Conservation (phyloP, 2,113 vertebrate genomes). For the Tapirus terrestris region DNA sequence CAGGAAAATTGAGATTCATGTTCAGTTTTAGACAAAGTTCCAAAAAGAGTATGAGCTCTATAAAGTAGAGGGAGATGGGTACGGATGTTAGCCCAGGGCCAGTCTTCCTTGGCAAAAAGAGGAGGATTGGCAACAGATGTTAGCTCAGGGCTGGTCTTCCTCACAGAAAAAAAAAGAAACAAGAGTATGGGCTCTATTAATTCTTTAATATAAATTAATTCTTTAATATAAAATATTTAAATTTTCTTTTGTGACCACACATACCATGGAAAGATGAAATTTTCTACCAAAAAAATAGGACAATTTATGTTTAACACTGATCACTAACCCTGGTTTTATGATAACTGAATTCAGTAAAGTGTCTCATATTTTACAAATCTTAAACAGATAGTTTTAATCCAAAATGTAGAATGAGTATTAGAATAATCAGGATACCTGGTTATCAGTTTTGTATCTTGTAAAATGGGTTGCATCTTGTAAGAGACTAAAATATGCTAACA, state of each 20-base stretch:
- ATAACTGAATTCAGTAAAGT: background rate
- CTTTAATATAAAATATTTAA: background rate
- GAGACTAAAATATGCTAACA: background rate
- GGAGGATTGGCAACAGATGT: too few relatives aligned
- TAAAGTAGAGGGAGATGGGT: too few relatives aligned
- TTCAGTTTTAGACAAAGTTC: background rate
- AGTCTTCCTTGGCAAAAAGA: too few relatives aligned
- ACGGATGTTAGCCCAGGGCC: too few relatives aligned
- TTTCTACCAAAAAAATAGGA: background rate
- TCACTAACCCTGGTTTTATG: background rate
- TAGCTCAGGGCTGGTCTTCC: too few relatives aligned
- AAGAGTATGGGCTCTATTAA: background rate
- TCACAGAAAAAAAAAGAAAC: too few relatives aligned
- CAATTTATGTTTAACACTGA: background rate
- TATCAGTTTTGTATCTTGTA: background rate
- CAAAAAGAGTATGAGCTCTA: background rate
- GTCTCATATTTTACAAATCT: background rate
- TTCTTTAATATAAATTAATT: background rate
- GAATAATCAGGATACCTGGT: background rate
- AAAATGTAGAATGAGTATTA: background rate
- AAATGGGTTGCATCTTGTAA: background rate
- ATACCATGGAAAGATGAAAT: background rate
- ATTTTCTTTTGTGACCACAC: conserved; percentile 22
- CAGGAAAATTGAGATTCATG: background rate
- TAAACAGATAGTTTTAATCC: background rate